These are phyloP conservation scores for Drosophila yakuba DNA, from an alignment of 1,140 invertebrate genomes.

Conservation along the genomic window DNA sequence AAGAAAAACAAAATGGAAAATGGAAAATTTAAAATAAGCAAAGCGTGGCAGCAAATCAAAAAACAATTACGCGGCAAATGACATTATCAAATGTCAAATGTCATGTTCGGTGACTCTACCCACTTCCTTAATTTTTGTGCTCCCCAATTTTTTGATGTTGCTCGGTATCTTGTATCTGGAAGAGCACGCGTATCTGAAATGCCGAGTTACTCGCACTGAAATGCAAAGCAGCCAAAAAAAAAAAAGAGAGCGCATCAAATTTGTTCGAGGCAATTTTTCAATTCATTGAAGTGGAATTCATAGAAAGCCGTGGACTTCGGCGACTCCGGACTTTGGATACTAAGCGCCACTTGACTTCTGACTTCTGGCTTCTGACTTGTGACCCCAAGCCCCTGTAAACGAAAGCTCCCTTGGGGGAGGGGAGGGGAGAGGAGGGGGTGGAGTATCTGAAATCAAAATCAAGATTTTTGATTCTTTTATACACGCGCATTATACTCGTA, in stretches of 20 bases:
- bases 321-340: constrained; percentile 30
- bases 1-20: background rate
- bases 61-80: constrained; percentile 83
- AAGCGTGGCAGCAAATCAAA: constrained; percentile 73
- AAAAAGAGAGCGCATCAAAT: constrained; percentile 63
- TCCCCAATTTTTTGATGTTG: too few species aligned
- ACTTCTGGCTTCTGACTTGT: constrained; percentile 66
- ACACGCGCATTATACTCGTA: constrained; percentile 58
- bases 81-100: constrained; percentile 83
- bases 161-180: constrained; percentile 2
- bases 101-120: constrained; percentile 62
- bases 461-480: constrained; percentile 80
- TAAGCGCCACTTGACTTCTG: constrained; percentile 80
- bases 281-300: constrained; percentile 83
- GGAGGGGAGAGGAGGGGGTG: background rate
- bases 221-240: constrained; percentile 65
- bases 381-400: background rate
- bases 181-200: constrained; percentile 21
- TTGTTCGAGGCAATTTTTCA: constrained; percentile 82
- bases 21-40: constrained; percentile 29
- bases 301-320: constrained; percentile 55
- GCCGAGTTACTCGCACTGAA: constrained; percentile 29
- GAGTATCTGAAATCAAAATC: constrained; percentile 81
- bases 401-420: background rate
- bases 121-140: background rate